A percentile compares a stretch with the other conserved stretches of the same genome.
Conservation (phyloP, 1,140 invertebrate species). For the Chionoecetes opilio region DNA sequence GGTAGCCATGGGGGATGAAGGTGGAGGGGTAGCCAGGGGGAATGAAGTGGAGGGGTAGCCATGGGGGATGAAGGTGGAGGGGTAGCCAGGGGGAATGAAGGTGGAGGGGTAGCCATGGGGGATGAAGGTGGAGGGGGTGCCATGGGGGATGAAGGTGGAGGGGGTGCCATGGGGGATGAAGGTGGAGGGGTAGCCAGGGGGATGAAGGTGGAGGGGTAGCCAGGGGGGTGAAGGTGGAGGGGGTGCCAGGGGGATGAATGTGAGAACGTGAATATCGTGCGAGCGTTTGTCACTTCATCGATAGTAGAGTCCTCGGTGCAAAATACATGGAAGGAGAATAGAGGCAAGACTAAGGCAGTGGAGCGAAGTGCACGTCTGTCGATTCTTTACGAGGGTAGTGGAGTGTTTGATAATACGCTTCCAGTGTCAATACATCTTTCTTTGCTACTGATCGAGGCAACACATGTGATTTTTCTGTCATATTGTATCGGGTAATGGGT, state of each 20-base stretch:
- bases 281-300: not conserved
- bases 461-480: not conserved
- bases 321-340: conserved; percentile 9
- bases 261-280: not conserved
- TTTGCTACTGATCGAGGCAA: not conserved
- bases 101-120: too few species aligned
- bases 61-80: too few species aligned
- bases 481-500: not conserved
- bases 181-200: too few species aligned
- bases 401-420: not conserved
- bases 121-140: too few species aligned
- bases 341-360: not conserved
- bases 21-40: too few species aligned
- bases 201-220: not conserved
- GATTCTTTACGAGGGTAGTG: not conserved
- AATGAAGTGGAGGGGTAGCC: too few species aligned
- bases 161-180: too few species aligned
- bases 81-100: too few species aligned
- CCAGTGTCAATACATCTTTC: not conserved
- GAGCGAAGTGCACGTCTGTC: not conserved
- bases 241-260: not conserved
- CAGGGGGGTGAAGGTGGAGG: not conserved
- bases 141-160: too few species aligned
- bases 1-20: too few species aligned
- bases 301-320: not conserved